These are phyloP conservation scores for Drosophila ficusphila DNA, from an alignment of 1,140 invertebrate species.

Conservation along the genomic window DNA sequence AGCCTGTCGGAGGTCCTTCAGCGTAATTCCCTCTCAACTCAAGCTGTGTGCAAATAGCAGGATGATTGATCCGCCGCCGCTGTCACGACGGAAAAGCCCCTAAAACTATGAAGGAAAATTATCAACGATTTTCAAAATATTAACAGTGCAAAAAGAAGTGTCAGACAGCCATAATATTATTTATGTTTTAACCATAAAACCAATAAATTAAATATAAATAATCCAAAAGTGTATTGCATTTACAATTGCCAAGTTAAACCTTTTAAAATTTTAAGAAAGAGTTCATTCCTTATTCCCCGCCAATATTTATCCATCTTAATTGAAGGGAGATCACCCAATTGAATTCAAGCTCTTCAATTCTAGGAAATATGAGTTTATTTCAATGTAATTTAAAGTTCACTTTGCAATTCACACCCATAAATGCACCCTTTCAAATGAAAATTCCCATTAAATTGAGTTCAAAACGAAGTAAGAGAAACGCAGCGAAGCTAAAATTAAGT, in stretches of 20 bases:
- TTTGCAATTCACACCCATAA: neutral
- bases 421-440: too few species aligned
- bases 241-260: too few species aligned
- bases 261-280: too few species aligned
- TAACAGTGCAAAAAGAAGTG: neutral
- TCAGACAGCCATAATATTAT: too few species aligned
- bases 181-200: too few species aligned
- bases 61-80: slow-evolving; percentile 20
- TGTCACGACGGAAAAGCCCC: neutral
- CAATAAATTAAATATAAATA: too few species aligned
- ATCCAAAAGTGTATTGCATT: too few species aligned
- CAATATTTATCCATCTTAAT: too few species aligned
- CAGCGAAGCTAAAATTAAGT: neutral
- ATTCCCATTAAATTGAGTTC: neutral
- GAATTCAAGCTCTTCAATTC: too few species aligned
- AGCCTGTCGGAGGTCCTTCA: slow-evolving; percentile 7
- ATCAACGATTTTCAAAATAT: neutral
- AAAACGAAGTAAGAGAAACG: neutral
- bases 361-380: too few species aligned
- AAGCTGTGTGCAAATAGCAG: slow-evolving; percentile 11
- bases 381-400: neutral
- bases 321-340: too few species aligned
- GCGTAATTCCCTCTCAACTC: neutral
- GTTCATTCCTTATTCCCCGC: too few species aligned
- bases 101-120: neutral